Evolutionary conservation across 2,113 vertebrate species (phyloP), one percentile per base, ranked within the genome.

Genomic region (Pagrus major): DNA sequence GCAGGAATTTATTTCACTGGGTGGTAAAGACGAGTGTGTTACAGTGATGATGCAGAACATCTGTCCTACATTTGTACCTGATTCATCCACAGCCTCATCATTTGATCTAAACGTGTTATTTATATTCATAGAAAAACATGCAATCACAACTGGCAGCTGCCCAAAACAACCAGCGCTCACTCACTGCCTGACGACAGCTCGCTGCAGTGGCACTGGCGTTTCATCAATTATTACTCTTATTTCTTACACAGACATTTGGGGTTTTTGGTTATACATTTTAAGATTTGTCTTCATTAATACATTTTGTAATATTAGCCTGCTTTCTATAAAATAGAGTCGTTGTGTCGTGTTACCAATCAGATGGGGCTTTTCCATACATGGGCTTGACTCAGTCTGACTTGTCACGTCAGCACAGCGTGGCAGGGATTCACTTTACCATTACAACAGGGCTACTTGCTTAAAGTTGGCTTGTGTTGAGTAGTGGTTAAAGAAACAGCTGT

Each of bases 1-100:
- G 78, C 75, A 39, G 60, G n/a, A 15, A 66, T 51, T 67, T 25
- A 78, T 31, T 58, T 14, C 8, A 14, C 46, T 29, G 14, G 11
- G 55, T 37, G 10, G 68, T 68, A 7, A 29, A 33, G 60, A 46
- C 33, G 41, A 64, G 44, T 9, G 37, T 9, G 37, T 35, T 49
- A 51, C 59, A 21, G 37, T 8, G 54, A 51, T 5, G 29, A 16
- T 21, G 61, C 20, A 41, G 11, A 47, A 55, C 52, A 7, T 73
- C 51, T 25, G 51, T 41, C 33, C 42, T 41, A 37, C 41, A 31
- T n/a, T 31, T 25, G 4, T 0, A 51, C 23, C 20, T 7, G 1
- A 35, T 46, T 27, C 21, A 71, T 16, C 5, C 68, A 6, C 2
- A 71, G 42, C 18, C 3, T n/a, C 46, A 2, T 41, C 59, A 9